Evolutionary conservation across 2,888 invertebrate species (phyloP), one percentile per base, ranked within the genome.

Genomic region (Phrixothrix hirtus): DNA sequence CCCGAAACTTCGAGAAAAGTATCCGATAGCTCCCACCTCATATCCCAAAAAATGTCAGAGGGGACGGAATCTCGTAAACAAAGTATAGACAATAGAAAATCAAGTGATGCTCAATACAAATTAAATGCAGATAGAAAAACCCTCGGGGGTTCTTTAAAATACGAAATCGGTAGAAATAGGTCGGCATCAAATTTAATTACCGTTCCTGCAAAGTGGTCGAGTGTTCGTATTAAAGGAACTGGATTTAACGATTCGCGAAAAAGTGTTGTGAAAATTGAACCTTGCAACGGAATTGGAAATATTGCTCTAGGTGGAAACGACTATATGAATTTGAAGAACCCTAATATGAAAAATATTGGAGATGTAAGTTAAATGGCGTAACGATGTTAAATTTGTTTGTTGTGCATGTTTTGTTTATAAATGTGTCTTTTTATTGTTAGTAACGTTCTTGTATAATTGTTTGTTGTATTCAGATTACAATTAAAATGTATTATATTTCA

Each of bases 261-360:
- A 72, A 82, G 82, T 71, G 77, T 83, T 63, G 83, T 84, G 61
- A 82, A 82, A 68, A 79, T 84, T 63, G 84, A 84, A 77, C 81
- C 83, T 60, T 83, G 83, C 77, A 84, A 84, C 72, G 84, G 84
- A 62, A 65, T 76, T 41, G 64, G 70, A 30, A 68, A 64, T 11
- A 63, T 64, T 46, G 68, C 62, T 9, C 57, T 65, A 44, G 51
- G 36, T 17, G 61, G 57, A 34, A 62, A 58, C 50, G 72, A 74
- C 27, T 73, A 69, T 53, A 68, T 72, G 45, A 64, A 64, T 17
- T 42, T 73, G 48, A 67, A 67, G 50, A 73, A 73, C 58, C 70
- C 74, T 5, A 64, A 72, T 42, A 66, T 68, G 42, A 73, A 72
- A 64, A 71, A 75, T 59, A 71, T 76, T 44, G 74, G 74, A 62